Conservation (phyloP, 2,888 invertebrate species). For the Aspidiotus rigidus region DNA sequence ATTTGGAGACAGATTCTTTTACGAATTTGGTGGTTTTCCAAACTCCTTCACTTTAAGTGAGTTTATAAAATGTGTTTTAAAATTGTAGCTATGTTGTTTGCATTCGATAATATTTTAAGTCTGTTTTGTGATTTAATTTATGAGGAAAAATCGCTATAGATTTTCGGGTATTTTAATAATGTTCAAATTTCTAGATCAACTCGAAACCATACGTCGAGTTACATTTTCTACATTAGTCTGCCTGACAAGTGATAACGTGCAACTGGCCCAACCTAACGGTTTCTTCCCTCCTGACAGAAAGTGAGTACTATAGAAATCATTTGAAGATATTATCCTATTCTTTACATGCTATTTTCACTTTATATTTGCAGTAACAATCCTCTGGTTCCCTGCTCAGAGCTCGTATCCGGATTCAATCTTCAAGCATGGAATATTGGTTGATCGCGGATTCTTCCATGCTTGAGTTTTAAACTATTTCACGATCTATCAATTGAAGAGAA, state of each 20-base stretch:
- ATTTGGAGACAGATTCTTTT: conserved; percentile 89
- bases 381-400: conserved; percentile 16
- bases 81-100: background rate
- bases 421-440: conserved; percentile 16
- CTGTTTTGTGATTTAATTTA: background rate
- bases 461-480: too few relatives aligned
- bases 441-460: too few relatives aligned
- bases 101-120: too few relatives aligned
- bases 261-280: conserved; percentile 55
- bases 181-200: conserved; percentile 48
- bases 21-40: conserved; percentile 80
- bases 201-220: conserved; percentile 62
- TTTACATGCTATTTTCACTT: background rate
- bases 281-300: conserved; percentile 40
- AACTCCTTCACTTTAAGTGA: conserved; percentile 69
- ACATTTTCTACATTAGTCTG: conserved; percentile 68
- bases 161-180: background rate
- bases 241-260: conserved; percentile 58
- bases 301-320: conserved; percentile 23
- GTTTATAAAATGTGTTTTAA: too few relatives aligned
- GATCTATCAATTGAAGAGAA: too few relatives aligned
- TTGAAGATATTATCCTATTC: background rate
- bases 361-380: conserved; percentile 19
- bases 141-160: background rate
- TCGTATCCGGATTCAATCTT: conserved; percentile 18